Percentiles rank a stretch among this genome's conserved stretches.
phyloP scores from a whole-genome alignment of 2,888 invertebrate genomes.

The Hyppa rectilinea region DNA sequence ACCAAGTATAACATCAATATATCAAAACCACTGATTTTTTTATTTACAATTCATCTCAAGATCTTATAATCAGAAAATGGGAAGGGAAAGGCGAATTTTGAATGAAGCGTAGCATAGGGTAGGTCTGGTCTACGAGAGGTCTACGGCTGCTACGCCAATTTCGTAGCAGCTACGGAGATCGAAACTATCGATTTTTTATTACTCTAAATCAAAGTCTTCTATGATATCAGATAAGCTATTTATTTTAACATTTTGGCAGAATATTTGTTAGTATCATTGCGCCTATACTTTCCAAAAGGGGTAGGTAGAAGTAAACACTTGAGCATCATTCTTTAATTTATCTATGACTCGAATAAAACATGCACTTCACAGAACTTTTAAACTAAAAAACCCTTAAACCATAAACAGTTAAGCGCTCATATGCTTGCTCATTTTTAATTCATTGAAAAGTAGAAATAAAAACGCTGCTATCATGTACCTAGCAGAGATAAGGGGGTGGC shows the following conservation, averaged over 20 bases:
- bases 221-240: background rate
- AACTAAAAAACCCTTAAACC: background rate
- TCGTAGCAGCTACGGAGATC: conserved; percentile 59
- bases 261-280: background rate
- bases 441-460: conserved; percentile 21
- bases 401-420: background rate
- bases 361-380: too few relatives aligned
- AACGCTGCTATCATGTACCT: conserved; percentile 59
- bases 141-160: conserved; percentile 64
- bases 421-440: conserved; percentile 6
- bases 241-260: background rate
- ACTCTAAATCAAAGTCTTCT: background rate
- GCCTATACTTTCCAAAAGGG: background rate
- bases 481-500: conserved; percentile 77
- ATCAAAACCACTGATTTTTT: background rate
- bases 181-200: conserved; percentile 18
- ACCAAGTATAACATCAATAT: background rate
- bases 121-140: conserved; percentile 60
- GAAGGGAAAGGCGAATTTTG: conserved; percentile 14
- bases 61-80: background rate
- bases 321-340: background rate
- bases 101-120: conserved; percentile 45
- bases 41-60: background rate
- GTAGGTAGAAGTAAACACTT: background rate
- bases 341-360: background rate